These are phyloP conservation scores for Laticauda colubrina DNA, from an alignment of 2,113 vertebrate species.

Conservation along the genomic window DNA sequence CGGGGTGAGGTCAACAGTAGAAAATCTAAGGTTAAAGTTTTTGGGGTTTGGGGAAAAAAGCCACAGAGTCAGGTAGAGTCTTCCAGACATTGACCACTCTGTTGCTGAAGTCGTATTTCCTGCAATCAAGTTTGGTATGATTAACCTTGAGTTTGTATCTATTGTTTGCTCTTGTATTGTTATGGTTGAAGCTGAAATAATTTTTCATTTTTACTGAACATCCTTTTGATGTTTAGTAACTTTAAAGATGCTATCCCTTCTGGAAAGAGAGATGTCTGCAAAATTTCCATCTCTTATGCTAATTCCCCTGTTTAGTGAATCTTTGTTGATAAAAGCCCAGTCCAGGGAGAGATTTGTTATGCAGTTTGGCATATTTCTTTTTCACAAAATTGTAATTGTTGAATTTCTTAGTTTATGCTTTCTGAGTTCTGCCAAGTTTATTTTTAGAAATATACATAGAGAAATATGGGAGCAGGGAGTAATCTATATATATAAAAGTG, in stretches of 20 bases:
- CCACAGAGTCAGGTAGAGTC: too few species aligned
- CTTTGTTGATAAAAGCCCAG: slow-evolving; percentile 58
- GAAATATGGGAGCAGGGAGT: background rate
- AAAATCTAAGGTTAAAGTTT: too few species aligned
- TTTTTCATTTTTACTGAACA: too few species aligned
- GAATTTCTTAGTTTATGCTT: slow-evolving; percentile 59
- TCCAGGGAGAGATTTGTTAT: slow-evolving; percentile 56
- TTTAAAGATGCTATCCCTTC: slow-evolving; percentile 63
- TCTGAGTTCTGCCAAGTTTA: slow-evolving; percentile 58
- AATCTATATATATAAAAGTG: too few species aligned
- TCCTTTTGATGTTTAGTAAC: slow-evolving; percentile 62
- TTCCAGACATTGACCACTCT: too few species aligned
- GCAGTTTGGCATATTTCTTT: slow-evolving; percentile 37
- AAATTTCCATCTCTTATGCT: slow-evolving; percentile 44
- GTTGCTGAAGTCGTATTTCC: too few species aligned
- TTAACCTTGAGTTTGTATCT: too few species aligned
- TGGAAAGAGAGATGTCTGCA: slow-evolving; percentile 58
- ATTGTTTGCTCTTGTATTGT: too few species aligned
- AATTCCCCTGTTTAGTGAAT: slow-evolving; percentile 35
- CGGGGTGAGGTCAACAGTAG: too few species aligned
- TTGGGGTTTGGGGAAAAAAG: too few species aligned
- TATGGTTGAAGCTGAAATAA: too few species aligned
- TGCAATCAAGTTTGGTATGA: too few species aligned
- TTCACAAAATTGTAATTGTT: slow-evolving; percentile 66
- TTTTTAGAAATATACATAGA: background rate